Base-by-base conservation (phyloP, 2,113 vertebrate species). In the Myodes glareolus region DNA sequence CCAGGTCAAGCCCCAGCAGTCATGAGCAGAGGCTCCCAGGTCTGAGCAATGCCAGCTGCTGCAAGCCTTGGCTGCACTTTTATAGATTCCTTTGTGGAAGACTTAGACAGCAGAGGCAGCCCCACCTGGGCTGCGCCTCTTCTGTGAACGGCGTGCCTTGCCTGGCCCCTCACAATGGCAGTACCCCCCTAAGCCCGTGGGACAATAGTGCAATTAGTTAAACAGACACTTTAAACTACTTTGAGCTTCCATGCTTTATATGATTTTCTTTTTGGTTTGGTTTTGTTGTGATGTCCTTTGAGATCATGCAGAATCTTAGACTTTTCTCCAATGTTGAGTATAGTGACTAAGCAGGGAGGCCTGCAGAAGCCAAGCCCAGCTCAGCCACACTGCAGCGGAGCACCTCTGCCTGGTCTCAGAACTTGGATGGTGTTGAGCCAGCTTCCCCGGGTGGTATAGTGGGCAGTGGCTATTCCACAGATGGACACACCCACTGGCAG, bases 241-340 rank as follows among this genome's bases (percentile, higher is more conserved):
- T 50, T 36, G 45, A 52, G 84, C 70, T 61, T 97, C 80, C 96
- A 96, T 90, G 97, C 93, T 97, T 87, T 81, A 45, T 80, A 97
- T 94, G 50, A 94, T 93, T 96, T 97, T 96, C 97, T 65, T 92
- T 95, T 97, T 96, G 89, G 21, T 91, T 92, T 98, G 95, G n/a
- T 68, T 78, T 80, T 88, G 85, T 58, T 58, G 58, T 58, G 96
- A 96, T 98, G 97, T 98, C 97, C 97, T 98, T 98, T 98, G 97
- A 98, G 98, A 98, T 96, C 97, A 98, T 98, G 98, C 98, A 98
- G 98, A 98, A 98, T 98, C 98, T 97, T 97, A 96, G 98, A 92
- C 96, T 97, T 98, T 98, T 98, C 65, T 58, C 75, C 77, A 52
- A 91, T 77, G 21, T 75, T 1, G 33, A 88, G 92, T 94, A 96